phyloP scores from a whole-genome alignment of 2,113 vertebrate genomes.

The Rafetus swinhoei region DNA sequence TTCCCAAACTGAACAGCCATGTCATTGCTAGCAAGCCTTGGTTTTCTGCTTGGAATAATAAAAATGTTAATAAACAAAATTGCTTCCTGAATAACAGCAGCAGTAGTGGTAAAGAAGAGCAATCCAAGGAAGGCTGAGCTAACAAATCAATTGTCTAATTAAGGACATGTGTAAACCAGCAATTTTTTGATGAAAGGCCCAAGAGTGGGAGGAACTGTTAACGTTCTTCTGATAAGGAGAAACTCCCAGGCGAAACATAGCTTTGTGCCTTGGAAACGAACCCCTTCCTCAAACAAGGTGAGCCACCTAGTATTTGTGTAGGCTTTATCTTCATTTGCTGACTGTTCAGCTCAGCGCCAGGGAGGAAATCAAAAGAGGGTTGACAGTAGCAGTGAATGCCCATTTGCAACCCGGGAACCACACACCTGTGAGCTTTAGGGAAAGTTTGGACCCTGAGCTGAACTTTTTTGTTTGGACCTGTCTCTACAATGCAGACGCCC shows the following conservation, averaged over 20 bases:
- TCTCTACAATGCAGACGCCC: not conserved
- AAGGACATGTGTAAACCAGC: not conserved
- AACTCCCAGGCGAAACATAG: constrained; percentile 12
- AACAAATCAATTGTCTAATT: fast-evolving
- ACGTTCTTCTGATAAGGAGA: constrained; percentile 40
- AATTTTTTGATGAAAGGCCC: not conserved
- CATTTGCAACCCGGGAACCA: not conserved
- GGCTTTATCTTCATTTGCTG: not conserved
- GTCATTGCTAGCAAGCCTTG: fast-evolving
- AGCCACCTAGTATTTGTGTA: not conserved
- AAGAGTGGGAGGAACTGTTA: constrained; percentile 4
- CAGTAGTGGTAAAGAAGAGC: not conserved
- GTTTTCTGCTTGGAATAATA: not conserved
- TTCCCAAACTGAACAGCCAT: not conserved
- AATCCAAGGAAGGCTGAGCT: not conserved
- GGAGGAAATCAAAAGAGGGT: not conserved
- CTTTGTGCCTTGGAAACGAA: not conserved
- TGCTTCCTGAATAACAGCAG: not conserved
- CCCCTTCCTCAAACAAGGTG: not conserved
- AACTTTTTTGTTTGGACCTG: not conserved
- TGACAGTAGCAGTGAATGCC: not conserved
- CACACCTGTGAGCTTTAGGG: fast-evolving
- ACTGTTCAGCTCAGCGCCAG: not conserved
- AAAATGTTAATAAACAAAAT: not conserved
- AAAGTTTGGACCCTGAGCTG: not conserved